phyloP scores from a whole-genome alignment of 2,888 invertebrate genomes.

The Nycteola revayana region DNA sequence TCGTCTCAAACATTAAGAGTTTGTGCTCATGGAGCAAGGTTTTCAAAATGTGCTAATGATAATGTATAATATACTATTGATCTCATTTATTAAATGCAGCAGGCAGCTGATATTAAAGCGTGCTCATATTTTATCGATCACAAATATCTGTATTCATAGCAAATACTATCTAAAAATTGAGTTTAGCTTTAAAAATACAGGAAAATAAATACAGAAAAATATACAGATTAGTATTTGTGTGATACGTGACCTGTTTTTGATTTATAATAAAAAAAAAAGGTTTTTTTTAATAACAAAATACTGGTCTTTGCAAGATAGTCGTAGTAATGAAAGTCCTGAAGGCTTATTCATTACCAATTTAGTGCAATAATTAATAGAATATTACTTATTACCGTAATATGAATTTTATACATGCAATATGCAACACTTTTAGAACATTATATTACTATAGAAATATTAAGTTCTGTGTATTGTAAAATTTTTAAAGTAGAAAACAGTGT shows the following conservation, averaged over 20 bases:
- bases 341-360: slow-evolving; percentile 12
- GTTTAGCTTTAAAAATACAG: slow-evolving; percentile 28
- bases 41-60: slow-evolving; percentile 41
- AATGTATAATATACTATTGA: slow-evolving; percentile 49
- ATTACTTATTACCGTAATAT: slow-evolving; percentile 26
- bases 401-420: slow-evolving; percentile 39
- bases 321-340: slow-evolving; percentile 12
- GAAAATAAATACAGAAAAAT: slow-evolving; percentile 40
- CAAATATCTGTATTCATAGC: slow-evolving; percentile 36
- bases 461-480: slow-evolving; percentile 56
- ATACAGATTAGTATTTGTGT: slow-evolving; percentile 38
- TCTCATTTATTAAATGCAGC: slow-evolving; percentile 57
- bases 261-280: slow-evolving; percentile 26
- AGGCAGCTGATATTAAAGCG: slow-evolving; percentile 30
- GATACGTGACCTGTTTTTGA: slow-evolving; percentile 39
- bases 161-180: no score
- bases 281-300: slow-evolving; percentile 23
- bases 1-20: slow-evolving; percentile 34
- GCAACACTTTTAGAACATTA: slow-evolving; percentile 22
- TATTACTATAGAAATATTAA: slow-evolving; percentile 44
- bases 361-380: slow-evolving; percentile 47
- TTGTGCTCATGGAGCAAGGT: slow-evolving; percentile 54
- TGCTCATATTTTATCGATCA: slow-evolving; percentile 34
- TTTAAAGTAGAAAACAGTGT: slow-evolving; percentile 50
- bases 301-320: slow-evolving; percentile 31